Base-by-base conservation (phyloP, 1,140 invertebrate genomes). In the Lanistes nyassanus region DNA sequence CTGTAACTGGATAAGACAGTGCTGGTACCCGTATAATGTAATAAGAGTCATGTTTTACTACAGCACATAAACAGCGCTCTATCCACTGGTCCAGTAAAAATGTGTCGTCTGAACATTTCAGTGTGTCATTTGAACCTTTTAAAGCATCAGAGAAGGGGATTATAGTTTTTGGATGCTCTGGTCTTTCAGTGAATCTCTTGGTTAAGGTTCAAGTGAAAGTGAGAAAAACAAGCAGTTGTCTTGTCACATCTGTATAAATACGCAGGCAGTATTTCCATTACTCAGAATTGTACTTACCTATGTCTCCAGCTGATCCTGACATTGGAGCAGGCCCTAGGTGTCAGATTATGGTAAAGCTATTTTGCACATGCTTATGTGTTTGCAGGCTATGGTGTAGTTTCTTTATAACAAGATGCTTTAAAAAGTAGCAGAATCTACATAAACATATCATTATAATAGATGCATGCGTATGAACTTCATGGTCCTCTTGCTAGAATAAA, bases 231-330 rank as follows among this genome's bases (percentile, higher is more conserved):
- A n/a, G n/a, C n/a, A n/a, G n/a, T n/a, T n/a, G n/a, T n/a, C n/a
- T n/a, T n/a, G n/a, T n/a, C n/a, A n/a, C n/a, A n/a, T n/a, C n/a
- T n/a, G n/a, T n/a, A n/a, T n/a, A n/a, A n/a, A n/a, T n/a, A n/a
- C n/a, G n/a, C n/a, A n/a, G n/a, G n/a, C n/a, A n/a, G n/a, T n/a
- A n/a, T n/a, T n/a, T n/a, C n/a, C n/a, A n/a, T 34, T 66, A 9
- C 51, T 62, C 72, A 16, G 29, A 60, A 23, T 11, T 56, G 23
- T 42, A 21, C 37, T 68, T 75, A 36, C 60, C 26, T 76, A 75
- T 62, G 58, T 74, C 83, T 83, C 16, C 76, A 87, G 85, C 83
- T 69, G 79, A 85, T 76, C 79, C 83, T 19, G 84, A 85, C 70
- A 82, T 84, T 39, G 70, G 77, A n/a, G 81, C 79, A 65, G 80